phyloP scores from a whole-genome alignment of 2,888 invertebrate species.

The Lacanobia wlatinum region DNA sequence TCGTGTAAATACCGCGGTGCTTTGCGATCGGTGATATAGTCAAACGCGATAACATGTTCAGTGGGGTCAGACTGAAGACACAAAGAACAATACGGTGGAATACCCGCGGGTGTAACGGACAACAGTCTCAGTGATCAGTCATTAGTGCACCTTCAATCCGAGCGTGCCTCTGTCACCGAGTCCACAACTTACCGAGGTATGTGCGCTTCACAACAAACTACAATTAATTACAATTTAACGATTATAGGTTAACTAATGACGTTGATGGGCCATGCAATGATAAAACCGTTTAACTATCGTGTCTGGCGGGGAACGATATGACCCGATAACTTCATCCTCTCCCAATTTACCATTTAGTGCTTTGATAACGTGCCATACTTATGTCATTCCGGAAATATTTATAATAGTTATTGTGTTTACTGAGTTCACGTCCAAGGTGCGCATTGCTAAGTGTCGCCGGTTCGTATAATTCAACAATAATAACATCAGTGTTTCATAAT shows the following conservation, averaged over 20 bases:
- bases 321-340: constrained; percentile 63
- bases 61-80: constrained; percentile 70
- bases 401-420: constrained; percentile 28
- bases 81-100: constrained; percentile 72
- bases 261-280: constrained; percentile 54
- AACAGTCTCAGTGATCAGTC: constrained; percentile 72
- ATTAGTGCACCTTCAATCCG: constrained; percentile 75
- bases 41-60: constrained; percentile 53
- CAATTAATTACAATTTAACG: constrained; percentile 79
- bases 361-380: constrained; percentile 39
- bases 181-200: constrained; percentile 72
- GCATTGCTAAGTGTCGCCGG: constrained; percentile 17
- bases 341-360: constrained; percentile 53
- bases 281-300: constrained; percentile 65
- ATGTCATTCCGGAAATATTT: constrained; percentile 38
- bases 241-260: constrained; percentile 66
- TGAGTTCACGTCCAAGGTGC: constrained; percentile 20
- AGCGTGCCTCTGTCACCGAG: constrained; percentile 66
- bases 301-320: constrained; percentile 47
- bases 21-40: constrained; percentile 40
- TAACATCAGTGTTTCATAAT: constrained; percentile 22
- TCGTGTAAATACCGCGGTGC: constrained; percentile 43
- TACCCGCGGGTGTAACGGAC: constrained; percentile 69
- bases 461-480: constrained; percentile 31
- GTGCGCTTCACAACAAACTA: constrained; percentile 69